Base-by-base conservation (phyloP, 2,888 invertebrate species). In the Drosophila emarginata region DNA sequence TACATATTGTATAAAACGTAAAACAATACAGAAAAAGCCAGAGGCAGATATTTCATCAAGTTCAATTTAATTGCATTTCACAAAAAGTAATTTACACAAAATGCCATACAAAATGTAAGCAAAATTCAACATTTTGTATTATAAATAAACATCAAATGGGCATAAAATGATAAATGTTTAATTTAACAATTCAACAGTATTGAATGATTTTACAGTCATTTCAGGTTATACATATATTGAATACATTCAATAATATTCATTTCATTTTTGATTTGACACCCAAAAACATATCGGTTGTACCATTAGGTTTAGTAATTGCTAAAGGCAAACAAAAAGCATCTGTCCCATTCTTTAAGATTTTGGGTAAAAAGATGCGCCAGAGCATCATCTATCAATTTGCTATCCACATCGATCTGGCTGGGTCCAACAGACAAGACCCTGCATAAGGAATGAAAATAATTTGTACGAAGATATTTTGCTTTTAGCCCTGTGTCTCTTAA, bases 11-110 rank as follows among this genome's bases (percentile, higher is more conserved):
- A n/a, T n/a, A n/a, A n/a, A 21, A 21, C 18, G 21, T 45, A 11
- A 53, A 54, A 36, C 18, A 67, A 71, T 69, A 64, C 45, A 64
- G 65, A 54, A 28, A 23, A 57, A 40, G 71, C 37, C 59, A 15
- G 54, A 18, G 62, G 40, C 62, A 56, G 53, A 56, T 59, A 37
- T 52, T 61, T 23, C 58, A 65, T 61, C 45, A 61, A 74, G 60
- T 74, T 63, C 58, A 45, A 71, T 64, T 71, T 72, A 76, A 78
- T 78, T 78, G 78, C 67, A 71, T 76, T 64, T 71, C 54, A 64
- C 37, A 64, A 65, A 51, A 71, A 67, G 58, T 40, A 63, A 51
- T 62, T 45, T 52, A 66, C 60, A 67, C 50, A 53, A 45, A 45
- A 45, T 45, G 45, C 45, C 52, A 61, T 18, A 36, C 59, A 63